Conservation (phyloP, 2,113 vertebrate species). For the Pedetes capensis region DNA sequence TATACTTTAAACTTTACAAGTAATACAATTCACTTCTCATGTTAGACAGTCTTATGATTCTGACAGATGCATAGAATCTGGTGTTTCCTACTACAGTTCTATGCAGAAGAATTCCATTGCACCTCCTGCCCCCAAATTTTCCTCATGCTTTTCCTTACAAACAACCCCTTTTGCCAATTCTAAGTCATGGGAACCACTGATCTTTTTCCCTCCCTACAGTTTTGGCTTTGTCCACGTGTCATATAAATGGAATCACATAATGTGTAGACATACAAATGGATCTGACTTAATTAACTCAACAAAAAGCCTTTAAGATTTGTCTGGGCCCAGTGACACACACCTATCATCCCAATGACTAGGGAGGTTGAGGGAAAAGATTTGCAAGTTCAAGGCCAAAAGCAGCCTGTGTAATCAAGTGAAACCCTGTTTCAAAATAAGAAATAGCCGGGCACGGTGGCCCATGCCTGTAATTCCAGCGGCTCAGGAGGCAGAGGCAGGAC, state of each 20-base stretch:
- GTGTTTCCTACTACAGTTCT: background rate
- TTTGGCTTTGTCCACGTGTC: background rate
- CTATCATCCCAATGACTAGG: no score
- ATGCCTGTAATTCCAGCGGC: no score
- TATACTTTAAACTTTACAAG: background rate
- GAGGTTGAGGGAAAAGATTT: no score
- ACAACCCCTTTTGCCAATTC: background rate
- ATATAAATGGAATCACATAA: no score
- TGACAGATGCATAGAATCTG: background rate
- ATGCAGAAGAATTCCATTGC: background rate
- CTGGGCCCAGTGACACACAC: no score
- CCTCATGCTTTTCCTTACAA: background rate
- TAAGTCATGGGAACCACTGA: background rate
- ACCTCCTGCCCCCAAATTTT: no score
- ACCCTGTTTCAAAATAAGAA: no score
- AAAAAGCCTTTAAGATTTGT: background rate
- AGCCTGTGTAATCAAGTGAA: no score
- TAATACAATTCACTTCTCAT: background rate
- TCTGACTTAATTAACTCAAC: background rate
- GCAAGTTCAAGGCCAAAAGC: no score
- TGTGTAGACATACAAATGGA: background rate
- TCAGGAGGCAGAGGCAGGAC: no score
- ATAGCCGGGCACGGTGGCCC: no score
- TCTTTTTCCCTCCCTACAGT: background rate
- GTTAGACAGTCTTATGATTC: background rate